These are phyloP conservation scores for Felis chaus DNA, from an alignment of 2,113 vertebrate genomes.

Conservation along the genomic window DNA sequence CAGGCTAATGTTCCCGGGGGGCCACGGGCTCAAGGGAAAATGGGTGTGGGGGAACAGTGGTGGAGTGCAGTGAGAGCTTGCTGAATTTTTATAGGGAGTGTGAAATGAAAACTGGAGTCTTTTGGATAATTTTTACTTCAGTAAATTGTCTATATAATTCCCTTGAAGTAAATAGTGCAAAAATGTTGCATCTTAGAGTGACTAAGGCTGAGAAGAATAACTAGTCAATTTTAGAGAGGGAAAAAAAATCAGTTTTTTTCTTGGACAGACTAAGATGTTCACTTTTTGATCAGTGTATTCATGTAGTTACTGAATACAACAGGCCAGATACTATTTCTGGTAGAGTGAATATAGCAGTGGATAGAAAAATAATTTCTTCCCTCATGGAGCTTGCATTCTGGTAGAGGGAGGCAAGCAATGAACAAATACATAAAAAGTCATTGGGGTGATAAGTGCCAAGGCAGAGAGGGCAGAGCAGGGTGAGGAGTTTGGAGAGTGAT, in stretches of 20 bases:
- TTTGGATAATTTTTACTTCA: constrained; percentile 28
- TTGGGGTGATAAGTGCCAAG: neutral
- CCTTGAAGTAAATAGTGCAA: neutral
- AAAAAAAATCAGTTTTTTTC: neutral
- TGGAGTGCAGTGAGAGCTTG: neutral
- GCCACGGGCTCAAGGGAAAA: neutral
- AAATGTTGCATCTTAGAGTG: neutral
- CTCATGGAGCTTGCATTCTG: neutral
- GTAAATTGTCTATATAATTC: neutral
- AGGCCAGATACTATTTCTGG: neutral
- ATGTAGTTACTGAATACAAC: neutral
- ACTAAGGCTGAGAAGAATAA: neutral
- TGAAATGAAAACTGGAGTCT: neutral
- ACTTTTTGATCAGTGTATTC: neutral
- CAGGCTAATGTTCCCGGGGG: neutral
- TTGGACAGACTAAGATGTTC: neutral
- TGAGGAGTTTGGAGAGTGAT: neutral
- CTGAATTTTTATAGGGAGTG: neutral
- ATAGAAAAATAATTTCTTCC: neutral
- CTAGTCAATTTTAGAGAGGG: neutral
- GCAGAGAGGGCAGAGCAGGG: neutral
- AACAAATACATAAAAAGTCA: neutral
- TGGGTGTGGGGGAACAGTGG: neutral
- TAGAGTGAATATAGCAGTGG: neutral
- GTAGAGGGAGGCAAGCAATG: neutral